phyloP scores from a whole-genome alignment of 2,888 invertebrate species.

The Podotricha telesiphe region DNA sequence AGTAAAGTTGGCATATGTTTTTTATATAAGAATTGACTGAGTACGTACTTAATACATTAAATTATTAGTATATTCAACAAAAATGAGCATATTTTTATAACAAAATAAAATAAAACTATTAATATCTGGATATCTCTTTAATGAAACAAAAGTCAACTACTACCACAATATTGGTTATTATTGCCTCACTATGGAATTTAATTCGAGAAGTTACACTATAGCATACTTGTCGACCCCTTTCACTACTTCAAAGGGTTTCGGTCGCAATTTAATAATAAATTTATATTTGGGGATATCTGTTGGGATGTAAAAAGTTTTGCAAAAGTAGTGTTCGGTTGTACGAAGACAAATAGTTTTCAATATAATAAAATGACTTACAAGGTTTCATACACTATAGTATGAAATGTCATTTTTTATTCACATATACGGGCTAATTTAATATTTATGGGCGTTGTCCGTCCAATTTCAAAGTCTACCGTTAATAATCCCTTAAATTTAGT shows the following conservation, averaged over 20 bases:
- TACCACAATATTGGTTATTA: conserved; percentile 45
- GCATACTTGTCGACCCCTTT: conserved; percentile 63
- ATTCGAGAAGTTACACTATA: conserved; percentile 69
- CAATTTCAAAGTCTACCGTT: too few relatives aligned
- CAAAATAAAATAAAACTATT: not conserved
- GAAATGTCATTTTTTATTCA: not conserved
- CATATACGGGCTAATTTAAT: not conserved
- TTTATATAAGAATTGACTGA: too few relatives aligned
- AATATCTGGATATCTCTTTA: conserved; percentile 25
- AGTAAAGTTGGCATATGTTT: too few relatives aligned
- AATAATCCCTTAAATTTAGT: not conserved
- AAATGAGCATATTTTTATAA: not conserved
- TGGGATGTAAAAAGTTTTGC: conserved; percentile 32
- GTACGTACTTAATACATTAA: too few relatives aligned
- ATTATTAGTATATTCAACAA: not conserved
- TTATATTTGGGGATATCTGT: conserved; percentile 49
- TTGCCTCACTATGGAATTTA: conserved; percentile 63
- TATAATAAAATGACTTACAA: not conserved
- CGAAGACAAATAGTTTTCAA: conserved; percentile 1
- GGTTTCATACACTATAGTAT: not conserved
- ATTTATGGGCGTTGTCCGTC: too few relatives aligned
- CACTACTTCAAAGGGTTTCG: conserved; percentile 65
- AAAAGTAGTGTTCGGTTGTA: conserved; percentile 17
- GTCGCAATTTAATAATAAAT: conserved; percentile 65
- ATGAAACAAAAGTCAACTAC: conserved; percentile 43